Evolutionary conservation across 2,888 invertebrate genomes (phyloP), one percentile per base, ranked within the genome.

Genomic region (Sinhomidia bicolor): DNA sequence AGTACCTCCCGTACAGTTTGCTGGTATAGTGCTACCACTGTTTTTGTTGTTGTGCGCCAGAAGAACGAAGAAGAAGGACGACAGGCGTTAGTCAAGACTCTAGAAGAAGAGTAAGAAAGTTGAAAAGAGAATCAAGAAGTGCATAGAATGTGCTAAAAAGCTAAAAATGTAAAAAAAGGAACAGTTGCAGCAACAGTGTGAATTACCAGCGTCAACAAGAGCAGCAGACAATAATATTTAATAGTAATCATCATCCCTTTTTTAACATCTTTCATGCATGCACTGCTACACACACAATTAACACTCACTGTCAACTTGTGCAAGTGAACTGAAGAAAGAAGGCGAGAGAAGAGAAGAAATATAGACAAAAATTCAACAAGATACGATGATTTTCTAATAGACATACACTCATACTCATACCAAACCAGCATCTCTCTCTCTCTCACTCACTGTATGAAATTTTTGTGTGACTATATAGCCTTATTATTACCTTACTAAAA

Each of bases 251-350:
- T 74, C 71, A 74, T 74, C 71, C 71, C 41, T 71, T 78, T 74
- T 78, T 78, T 78, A 78, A 78, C 78, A 78, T 74, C 57, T 29
- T 76, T 47, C 79, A 85, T 80, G 80, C 86, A 80, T 44, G 57
- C 62, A 76, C 44, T 81, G 26, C 62, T 81, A 65, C 81, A 47
- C 80, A 79, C 41, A 57, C 36, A 80, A 17, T 26, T 62, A 78
- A 65, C 79, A 85, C 60, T 79, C 68, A 71, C 79, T 86, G 85
- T 85, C 85, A 85, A 85, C 85, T 78, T 85, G n/a, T 78, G 65
- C 85, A 51, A 80, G 86, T 80, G 57, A 80, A 86, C 65, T 79
- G 85, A 68, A 51, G 74, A 78, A 44, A 26, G 36, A 36, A 36
- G 36, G 36, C 36, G 36, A 76, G 36, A 76, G 23, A 54, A 76